Evolutionary conservation across 2,797 vertebrate genomes (phyloP), one percentile per base, ranked within the genome.

Genomic region (Pangasius krempfi): DNA sequence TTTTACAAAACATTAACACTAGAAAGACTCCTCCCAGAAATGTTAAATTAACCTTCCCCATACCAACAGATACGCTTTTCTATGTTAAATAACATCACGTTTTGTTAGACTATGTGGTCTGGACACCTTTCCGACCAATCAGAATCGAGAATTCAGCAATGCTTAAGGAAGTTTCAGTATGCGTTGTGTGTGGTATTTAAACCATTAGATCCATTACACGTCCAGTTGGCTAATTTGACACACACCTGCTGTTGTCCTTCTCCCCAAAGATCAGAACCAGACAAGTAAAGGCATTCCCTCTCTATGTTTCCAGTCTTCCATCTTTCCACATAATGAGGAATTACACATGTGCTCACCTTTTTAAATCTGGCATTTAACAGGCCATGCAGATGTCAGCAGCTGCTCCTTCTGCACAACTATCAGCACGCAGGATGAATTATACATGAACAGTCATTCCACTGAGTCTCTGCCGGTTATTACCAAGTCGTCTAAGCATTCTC

Each of bases 261-360:
- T 72, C 60, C n/a, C 37, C 54, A 10, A 52, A 33, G 47, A 52
- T 10, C 30, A 50, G 73, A 70, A 76, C 25, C 37, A 79, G 30
- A 54, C 54, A 78, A 85, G 72, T 78, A 50, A 66, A 76, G 54
- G 27, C 22, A 37, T 75, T 60, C 40, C 76, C 27, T 81, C 2
- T 64, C 22, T 44, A 10, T 64, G 84, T 62, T 86, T 44, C 47
- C 54, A 18, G 27, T 82, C 44, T 64, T 37, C 40, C 8, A 78
- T 56, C 58, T 30, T 68, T 33, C 27, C 18, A 2, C 30, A 85
- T 89, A 89, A 89, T 89, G 85, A 89, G 79, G 58, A 84, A 78
- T 84, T 84, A 50, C 73, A 89, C 88, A 87, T 47, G 68, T 86
- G 88, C 80, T 89, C 88, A 89, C 88, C 88, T 87, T 87, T 89